phyloP scores from a whole-genome alignment of 2,113 vertebrate genomes.

The Caloenas nicobarica region DNA sequence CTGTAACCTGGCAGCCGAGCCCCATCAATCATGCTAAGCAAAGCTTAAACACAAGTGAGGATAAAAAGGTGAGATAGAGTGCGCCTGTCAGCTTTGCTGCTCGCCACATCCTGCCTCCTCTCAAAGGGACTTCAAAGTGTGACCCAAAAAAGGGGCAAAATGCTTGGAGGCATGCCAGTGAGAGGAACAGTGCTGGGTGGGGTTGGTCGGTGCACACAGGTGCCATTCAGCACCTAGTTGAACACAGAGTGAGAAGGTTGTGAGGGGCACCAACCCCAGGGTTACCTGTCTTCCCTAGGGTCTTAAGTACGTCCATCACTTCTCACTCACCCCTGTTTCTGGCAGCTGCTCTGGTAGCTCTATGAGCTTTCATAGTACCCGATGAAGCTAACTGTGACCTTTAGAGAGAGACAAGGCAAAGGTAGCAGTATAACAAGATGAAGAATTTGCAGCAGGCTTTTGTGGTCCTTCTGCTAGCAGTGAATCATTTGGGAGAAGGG shows the following conservation, averaged over 20 bases:
- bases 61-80: background rate
- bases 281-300: background rate
- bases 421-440: background rate
- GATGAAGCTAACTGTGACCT: background rate
- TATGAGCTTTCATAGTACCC: background rate
- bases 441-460: background rate
- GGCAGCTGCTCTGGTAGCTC: background rate
- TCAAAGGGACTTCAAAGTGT: background rate
- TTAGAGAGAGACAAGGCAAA: background rate
- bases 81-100: background rate
- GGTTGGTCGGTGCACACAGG: background rate
- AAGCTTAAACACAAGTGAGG: background rate
- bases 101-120: background rate
- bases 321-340: background rate
- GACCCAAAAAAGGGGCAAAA: background rate
- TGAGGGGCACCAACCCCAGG: background rate
- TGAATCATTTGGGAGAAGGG: background rate
- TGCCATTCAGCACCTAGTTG: background rate
- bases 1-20: background rate
- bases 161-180: background rate
- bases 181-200: background rate
- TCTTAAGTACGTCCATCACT: background rate
- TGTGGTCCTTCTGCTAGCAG: background rate
- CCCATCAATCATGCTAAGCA: slow-evolving; percentile 36
- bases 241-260: background rate